Evolutionary conservation across 2,888 invertebrate genomes (phyloP).

Genomic region (Ichneumon xanthorius): DNA sequence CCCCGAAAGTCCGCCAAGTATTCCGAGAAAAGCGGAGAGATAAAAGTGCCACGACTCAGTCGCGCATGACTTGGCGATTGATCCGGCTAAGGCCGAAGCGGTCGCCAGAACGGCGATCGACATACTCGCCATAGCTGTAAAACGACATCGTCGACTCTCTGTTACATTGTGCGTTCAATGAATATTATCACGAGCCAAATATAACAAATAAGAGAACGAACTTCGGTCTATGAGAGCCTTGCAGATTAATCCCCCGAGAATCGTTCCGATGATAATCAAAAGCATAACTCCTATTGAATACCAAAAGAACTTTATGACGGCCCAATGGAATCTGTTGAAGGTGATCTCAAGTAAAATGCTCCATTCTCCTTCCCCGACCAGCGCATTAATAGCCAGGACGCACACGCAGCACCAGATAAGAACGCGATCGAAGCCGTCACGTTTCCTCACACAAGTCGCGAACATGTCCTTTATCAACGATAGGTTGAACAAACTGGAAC

Average conservation of each 20-base stretch:
- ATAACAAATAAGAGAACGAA: slow-evolving; percentile 10
- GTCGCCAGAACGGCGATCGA: slow-evolving; percentile 72
- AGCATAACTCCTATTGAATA: slow-evolving; percentile 77
- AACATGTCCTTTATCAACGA: slow-evolving; percentile 87
- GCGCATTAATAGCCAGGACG: slow-evolving; percentile 78
- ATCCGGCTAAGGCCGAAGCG: slow-evolving; percentile 66
- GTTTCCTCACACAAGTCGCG: slow-evolving; percentile 86
- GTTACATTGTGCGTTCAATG: not conserved
- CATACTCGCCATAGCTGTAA: slow-evolving; percentile 74
- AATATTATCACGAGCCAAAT: not conserved
- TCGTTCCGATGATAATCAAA: slow-evolving; percentile 86
- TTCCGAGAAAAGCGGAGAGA: slow-evolving; percentile 85
- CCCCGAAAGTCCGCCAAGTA: slow-evolving; percentile 86
- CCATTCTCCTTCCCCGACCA: slow-evolving; percentile 85
- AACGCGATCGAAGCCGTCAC: slow-evolving; percentile 86
- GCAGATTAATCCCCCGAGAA: slow-evolving; percentile 86
- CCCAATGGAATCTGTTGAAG: slow-evolving; percentile 89
- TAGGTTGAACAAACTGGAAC: slow-evolving; percentile 85
- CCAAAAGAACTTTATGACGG: slow-evolving; percentile 86
- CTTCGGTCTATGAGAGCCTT: slow-evolving; percentile 37
- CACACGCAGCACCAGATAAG: slow-evolving; percentile 85
- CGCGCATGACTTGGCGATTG: slow-evolving; percentile 75
- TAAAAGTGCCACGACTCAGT: slow-evolving; percentile 80
- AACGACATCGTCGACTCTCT: slow-evolving; percentile 1
- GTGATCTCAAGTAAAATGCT: slow-evolving; percentile 88